Conservation (phyloP, 2,113 vertebrate species). For the Sapajus apella region DNA sequence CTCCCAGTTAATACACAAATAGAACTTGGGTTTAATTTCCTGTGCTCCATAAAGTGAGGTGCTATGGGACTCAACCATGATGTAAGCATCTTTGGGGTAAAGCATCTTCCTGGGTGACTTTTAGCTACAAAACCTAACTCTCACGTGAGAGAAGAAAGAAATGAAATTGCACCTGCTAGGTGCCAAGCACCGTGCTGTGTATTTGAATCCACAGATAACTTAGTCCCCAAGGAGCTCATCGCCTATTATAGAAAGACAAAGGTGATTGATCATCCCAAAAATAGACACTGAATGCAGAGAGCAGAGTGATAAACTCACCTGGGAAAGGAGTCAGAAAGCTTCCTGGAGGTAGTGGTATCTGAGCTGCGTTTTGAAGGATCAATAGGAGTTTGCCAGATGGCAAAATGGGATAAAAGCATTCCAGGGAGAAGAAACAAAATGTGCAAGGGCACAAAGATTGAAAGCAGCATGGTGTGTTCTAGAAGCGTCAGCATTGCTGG, state of each 20-base stretch:
- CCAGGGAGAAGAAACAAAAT: not conserved
- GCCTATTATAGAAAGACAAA: not conserved
- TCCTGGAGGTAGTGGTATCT: not conserved
- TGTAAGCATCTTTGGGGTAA: not conserved
- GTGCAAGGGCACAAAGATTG: not conserved
- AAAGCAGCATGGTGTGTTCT: not conserved
- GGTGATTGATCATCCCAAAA: not conserved
- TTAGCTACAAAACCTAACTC: not conserved
- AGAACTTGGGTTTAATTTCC: not conserved
- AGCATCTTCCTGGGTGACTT: not conserved
- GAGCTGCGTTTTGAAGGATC: conserved; percentile 42
- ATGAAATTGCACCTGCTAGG: not conserved
- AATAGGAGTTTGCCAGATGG: not conserved
- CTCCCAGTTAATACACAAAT: not conserved
- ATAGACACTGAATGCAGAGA: not conserved
- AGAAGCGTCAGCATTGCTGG: not conserved
- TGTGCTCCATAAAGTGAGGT: not conserved
- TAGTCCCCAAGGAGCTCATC: not conserved
- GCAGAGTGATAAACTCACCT: not conserved
- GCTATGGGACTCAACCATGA: not conserved
- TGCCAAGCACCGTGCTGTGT: not conserved
- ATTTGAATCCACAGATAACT: not conserved
- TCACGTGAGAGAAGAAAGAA: not conserved
- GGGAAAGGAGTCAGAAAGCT: not conserved
- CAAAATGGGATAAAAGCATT: not conserved